Evolutionary conservation across 1,140 invertebrate species (phyloP), one percentile per base, ranked within the genome.

Genomic region (Drosophila rufa): DNA sequence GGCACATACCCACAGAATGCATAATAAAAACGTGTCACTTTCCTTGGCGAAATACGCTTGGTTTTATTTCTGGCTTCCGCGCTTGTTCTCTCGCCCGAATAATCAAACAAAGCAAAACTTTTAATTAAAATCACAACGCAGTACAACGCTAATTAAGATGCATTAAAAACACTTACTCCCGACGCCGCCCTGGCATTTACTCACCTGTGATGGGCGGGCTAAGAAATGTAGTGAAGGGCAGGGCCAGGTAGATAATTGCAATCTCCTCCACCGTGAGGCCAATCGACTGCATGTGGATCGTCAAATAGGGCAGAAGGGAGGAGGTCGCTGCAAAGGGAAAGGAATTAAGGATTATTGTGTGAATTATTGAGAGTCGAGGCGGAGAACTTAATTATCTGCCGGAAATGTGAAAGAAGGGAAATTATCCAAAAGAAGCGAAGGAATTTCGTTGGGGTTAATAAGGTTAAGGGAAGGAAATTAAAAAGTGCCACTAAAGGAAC

Each of bases 241-340:
- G 94, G 12, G 96, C 95, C 78, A 97, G 94, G 93, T 97, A 97
- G 75, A 97, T 96, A 80, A 97, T 95, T 46, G 96, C 96, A 73
- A 97, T 96, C 94, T 98, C 96, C 79, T 96, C 95, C 60, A 97
- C 95, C 22, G 96, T 96, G 22, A 98, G 93, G 61, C 97, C 97
- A 89, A 98, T 95, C 91, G 96, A 96, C 93, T 96, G 96, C 97
- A 97, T 97, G 92, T 97, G 97, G 66, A 98, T 96, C 1, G 97
- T 97, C 69, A 98, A 93, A 92, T 97, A 98, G 0, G 97, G 97
- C 48, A 97, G 91, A 46, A 97, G 93, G 17, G 96, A 96, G 53
- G 96, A 96, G 46, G 96, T 96, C 27, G 96, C 97, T 96, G 92
- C 30, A 94, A 94, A 57, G 75, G 69, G 79, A 57, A 82, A 79